Conservation (phyloP, 2,888 invertebrate species). For the Sphaerophoria taeniata region DNA sequence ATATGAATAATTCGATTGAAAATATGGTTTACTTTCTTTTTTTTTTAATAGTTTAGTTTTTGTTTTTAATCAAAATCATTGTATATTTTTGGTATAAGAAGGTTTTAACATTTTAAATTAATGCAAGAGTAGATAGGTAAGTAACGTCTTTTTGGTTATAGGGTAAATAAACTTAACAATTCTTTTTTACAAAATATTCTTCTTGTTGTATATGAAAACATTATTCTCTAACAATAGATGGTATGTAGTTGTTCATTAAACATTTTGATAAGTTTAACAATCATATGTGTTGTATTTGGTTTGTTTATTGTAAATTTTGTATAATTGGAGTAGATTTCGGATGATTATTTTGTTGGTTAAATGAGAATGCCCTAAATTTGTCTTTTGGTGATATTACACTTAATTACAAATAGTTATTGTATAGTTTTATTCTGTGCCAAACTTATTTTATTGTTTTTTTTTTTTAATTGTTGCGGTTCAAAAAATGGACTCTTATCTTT, state of each 20-base stretch:
- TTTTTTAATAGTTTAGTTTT: conserved; percentile 1
- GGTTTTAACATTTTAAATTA: conserved; percentile 3
- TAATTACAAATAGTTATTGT: conserved; percentile 19
- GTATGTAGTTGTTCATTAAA: conserved; percentile 33
- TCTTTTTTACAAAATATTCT: conserved; percentile 29
- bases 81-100: conserved; percentile 1
- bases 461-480: conserved; percentile 3
- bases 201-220: conserved; percentile 56
- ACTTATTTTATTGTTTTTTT: conserved; percentile 21
- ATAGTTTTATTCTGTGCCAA: conserved; percentile 51
- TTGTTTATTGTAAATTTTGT: conserved; percentile 44
- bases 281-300: conserved; percentile 23
- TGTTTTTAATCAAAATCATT: conserved; percentile 42
- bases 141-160: conserved; percentile 9
- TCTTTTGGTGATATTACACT: conserved; percentile 45
- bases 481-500: conserved; percentile 22
- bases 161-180: conserved; percentile 56
- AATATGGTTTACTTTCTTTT: conserved; percentile 17
- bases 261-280: conserved; percentile 27
- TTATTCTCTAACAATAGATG: conserved; percentile 47
- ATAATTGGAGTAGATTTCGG: conserved; percentile 50
- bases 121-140: conserved; percentile 7
- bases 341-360: conserved; percentile 50
- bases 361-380: conserved; percentile 69
- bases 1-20: conserved; percentile 30